Evolutionary conservation across 2,797 vertebrate species (phyloP), one percentile per base, ranked within the genome.

Genomic region (Synanceia verrucosa): DNA sequence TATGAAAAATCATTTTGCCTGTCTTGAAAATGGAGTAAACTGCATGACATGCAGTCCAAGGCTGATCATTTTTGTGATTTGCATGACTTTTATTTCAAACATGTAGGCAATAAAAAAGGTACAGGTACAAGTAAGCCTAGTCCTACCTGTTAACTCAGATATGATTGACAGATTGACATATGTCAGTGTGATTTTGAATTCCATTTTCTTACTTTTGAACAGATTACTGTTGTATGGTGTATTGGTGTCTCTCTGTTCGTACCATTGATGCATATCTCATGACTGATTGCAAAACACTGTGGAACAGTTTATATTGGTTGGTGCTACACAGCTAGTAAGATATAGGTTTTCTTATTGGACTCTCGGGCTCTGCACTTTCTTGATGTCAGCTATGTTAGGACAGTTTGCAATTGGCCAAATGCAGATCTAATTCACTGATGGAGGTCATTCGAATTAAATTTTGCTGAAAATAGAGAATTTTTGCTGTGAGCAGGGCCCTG

Each of bases 401-500:
- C 47, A 60, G 16, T 73, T 37, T 73, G 21, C 61, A 56, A 33
- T 19, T 19, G 39, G 14, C 62, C 39, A 33, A 31, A 44, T 46
- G 24, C 39, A 36, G 16, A 64, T 47, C 21, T 60, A 41, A 68
- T 63, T 28, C 53, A 56, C 41, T 51, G 47, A 74, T 41, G 44
- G 16, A 36, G 23, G n/a, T 1, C 4, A 46, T 33, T 58, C 3
- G 58, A 12, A 48, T 46, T 5, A 68, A 73, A 68, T 73, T 73
- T 33, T 55, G 53, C 58, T 53, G 28, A 73, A 34, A 65, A 67
- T 59, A 18, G 53, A 70, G 64, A 51, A 7, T 55, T 69, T 64
- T 70, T 33, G 23, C 39, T 53, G 41, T 61, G 34, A 33, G 11
- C 8, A 8, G 41, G 16, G 21, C 59, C 16, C 28, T 13, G 19